Evolutionary conservation across 2,113 vertebrate species (phyloP), one percentile per base, ranked within the genome.

Genomic region (Hyla sarda): DNA sequence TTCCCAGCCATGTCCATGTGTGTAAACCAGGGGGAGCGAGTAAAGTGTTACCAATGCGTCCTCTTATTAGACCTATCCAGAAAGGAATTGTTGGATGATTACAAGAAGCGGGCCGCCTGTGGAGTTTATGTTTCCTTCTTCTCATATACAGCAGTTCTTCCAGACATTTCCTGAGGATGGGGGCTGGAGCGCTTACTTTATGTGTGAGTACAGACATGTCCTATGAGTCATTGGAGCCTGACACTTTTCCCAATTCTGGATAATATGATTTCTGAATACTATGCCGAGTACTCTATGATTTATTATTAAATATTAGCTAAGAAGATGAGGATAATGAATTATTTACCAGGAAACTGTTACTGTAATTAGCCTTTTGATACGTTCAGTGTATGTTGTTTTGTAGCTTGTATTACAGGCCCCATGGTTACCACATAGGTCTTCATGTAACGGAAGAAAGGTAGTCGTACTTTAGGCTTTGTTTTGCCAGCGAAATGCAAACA

Each of bases 101-200:
- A 8, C 72, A 74, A 13, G 47, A 75, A 16, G 13, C 28, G 12
- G 25, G 75, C 17, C 52, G 21, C 16, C 32, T 50, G 10, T 79
- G 50, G 25, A 45, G 34, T 23, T 37, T 2, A 30, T 48, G 37
- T 67, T 82, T 65, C 8, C 41, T 30, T 72, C 37, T 14, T 87
- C 58, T 58, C 54, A 52, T 60, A 83, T 88, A 86, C 90, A 85
- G 79, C 89, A 58, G 87, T 87, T 75, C 81, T 87, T 30, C 89
- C 90, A 88, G 87, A 54, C 75, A 76, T 73, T 88, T 88, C 89
- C 87, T 88, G 91, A 87, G 93, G 89, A 98, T 97, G 96, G 96
- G 97, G 92, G 96, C 96, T 14, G 97, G 97, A 91, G 96, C 96
- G 16, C 91, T 97, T 83, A 93, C 95, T 92, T 90, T 98, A 92